These are phyloP conservation scores for Amphiprion percula DNA, from an alignment of 2,113 vertebrate genomes.

Conservation along the genomic window DNA sequence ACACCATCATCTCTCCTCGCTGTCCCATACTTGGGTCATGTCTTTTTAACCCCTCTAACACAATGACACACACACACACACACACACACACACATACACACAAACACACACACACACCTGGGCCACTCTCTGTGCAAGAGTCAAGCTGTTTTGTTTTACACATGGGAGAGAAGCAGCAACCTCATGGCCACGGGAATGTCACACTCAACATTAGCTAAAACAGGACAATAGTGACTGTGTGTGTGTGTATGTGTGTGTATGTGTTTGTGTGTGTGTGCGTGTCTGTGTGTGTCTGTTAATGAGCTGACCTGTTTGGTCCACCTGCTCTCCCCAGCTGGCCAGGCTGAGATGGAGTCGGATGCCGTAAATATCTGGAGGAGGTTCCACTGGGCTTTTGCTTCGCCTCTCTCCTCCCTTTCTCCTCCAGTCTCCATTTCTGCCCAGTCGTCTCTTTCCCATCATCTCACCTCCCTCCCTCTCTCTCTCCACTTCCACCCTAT, in stretches of 20 bases:
- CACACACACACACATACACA: constrained; percentile 12
- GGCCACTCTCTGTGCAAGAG: constrained; percentile 25
- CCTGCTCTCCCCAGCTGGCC: constrained; percentile 83
- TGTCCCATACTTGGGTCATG: constrained; percentile 58
- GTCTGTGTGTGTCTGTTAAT: constrained; percentile 74
- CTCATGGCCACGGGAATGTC: constrained; percentile 38
- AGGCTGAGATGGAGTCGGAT: constrained; percentile 69
- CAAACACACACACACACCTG: constrained; percentile 46
- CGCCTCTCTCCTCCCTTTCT: constrained; percentile 37
- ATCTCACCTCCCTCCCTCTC: neutral
- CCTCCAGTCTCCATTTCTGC: constrained; percentile 22
- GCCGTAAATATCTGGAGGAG: constrained; percentile 79
- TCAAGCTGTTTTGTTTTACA: constrained; percentile 42
- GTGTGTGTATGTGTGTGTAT: constrained; percentile 36
- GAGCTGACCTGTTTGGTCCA: constrained; percentile 84
- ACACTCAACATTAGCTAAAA: constrained; percentile 49
- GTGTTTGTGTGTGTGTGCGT: constrained; percentile 53
- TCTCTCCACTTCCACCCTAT: constrained; percentile 14
- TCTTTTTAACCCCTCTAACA: constrained; percentile 74
- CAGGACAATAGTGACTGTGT: constrained; percentile 49
- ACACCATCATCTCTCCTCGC: constrained; percentile 58
- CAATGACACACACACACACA: constrained; percentile 45
- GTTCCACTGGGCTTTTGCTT: constrained; percentile 63
- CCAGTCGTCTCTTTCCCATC: constrained; percentile 8
- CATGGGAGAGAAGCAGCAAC: constrained; percentile 30